These are phyloP conservation scores for Microctenopoma steveboyesi DNA, from an alignment of 2,797 vertebrate species.

Conservation along the genomic window DNA sequence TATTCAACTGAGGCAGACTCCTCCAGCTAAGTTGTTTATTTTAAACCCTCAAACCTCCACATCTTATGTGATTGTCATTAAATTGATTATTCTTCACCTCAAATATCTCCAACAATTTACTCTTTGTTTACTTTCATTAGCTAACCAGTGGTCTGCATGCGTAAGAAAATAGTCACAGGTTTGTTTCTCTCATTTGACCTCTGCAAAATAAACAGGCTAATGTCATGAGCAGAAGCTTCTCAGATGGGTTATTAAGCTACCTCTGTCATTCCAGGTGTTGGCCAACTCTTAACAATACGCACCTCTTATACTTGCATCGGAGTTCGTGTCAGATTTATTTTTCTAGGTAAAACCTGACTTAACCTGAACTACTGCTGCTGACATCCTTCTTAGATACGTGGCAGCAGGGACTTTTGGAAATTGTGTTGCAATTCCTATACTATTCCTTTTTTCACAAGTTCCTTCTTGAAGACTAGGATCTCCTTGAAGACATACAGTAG, in stretches of 20 bases:
- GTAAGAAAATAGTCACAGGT: slow-evolving; percentile 58
- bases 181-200: slow-evolving; percentile 66
- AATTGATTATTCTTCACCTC: slow-evolving; percentile 33
- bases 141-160: slow-evolving; percentile 52
- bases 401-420: slow-evolving; percentile 31
- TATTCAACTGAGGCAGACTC: slow-evolving; percentile 24
- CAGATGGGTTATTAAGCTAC: slow-evolving; percentile 39
- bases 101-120: slow-evolving; percentile 36
- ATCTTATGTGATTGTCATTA: slow-evolving; percentile 49
- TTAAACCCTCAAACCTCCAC: slow-evolving; percentile 42
- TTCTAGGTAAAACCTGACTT: slow-evolving; percentile 51
- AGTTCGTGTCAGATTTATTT: slow-evolving; percentile 70
- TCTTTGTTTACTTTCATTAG: slow-evolving; percentile 53
- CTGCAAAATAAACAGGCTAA: slow-evolving; percentile 71
- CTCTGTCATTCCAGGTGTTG: slow-evolving; percentile 55
- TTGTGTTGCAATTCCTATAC: slow-evolving; percentile 26
- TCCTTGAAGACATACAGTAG: slow-evolving; percentile 21
- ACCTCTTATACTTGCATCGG: slow-evolving; percentile 42
- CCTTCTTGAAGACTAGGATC: slow-evolving; percentile 18
- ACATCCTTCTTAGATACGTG: slow-evolving; percentile 22
- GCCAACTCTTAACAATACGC: slow-evolving; percentile 60
- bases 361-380: slow-evolving; percentile 34
- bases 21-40: slow-evolving; percentile 25
- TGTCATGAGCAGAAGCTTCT: slow-evolving; percentile 54
- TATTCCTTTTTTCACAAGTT: slow-evolving; percentile 41